Base-by-base conservation (phyloP, 2,113 vertebrate genomes). In the Calyptommatus sinebrachiatus region DNA sequence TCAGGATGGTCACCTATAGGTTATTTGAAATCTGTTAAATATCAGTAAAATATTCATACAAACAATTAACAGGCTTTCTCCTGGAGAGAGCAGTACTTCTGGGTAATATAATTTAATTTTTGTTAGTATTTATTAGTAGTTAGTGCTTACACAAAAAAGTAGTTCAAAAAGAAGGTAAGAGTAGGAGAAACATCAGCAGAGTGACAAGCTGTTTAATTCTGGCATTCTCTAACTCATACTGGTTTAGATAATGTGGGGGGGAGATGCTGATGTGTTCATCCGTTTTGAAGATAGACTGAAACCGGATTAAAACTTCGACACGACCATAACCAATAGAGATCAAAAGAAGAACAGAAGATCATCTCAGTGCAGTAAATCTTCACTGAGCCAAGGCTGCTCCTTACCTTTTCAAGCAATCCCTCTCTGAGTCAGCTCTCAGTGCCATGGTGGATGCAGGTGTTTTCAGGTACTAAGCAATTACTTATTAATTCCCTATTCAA, bases 11-110 rank as follows among this genome's bases (percentile, higher is more conserved):
- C 79, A 67, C 9, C 24, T 9, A 41, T 7, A 67, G 24, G 71
- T 24, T 16, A 75, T 74, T 45, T 81, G 68, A 68, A 74, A 9
- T 7, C 41, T 8, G 45, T 29, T 50, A 74, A 46, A 21, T 24
- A 80, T 68, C 68, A 60, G 57, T 74, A 69, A 41, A 18, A 26
- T 18, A 61, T 69, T 11, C 72, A 81, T 69, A 75, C 69, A 3
- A 61, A n/a, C 68, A 60, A 78, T 71, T 78, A 60, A 53, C 41
- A 28, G 22, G 22, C 41, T 57, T 35, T n/a, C 20, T 66, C 67
- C 26, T 24, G 41, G 57, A 53, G 31, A 46, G 48, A 69, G 29
- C 41, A 12, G 9, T 50, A 78, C 31, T 78, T 41, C 66, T 45
- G 22, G 21, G 26, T 35, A 45, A 69, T 60, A 78, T 70, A 22